A percentile compares a stretch with the other conserved stretches of the same genome.
Conservation (phyloP, 2,888 invertebrate genomes). For the Agapostemon virescens region DNA sequence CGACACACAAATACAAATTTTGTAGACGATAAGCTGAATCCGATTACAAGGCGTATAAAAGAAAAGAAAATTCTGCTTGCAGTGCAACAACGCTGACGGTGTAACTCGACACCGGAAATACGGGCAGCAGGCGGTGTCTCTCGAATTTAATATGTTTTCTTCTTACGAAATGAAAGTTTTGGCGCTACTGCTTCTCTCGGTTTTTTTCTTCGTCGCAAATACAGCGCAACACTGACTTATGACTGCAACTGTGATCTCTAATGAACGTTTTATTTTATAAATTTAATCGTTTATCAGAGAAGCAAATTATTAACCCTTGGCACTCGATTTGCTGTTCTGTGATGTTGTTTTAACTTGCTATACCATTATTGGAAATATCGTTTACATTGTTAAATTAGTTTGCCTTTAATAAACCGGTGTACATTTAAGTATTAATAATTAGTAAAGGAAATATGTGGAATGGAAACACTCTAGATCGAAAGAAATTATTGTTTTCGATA, state of each 20-base stretch:
- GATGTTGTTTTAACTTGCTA: no score
- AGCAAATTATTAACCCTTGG: no score
- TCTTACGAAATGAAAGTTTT: constrained; percentile 66
- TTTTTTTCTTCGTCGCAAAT: constrained; percentile 25
- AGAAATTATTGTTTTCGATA: no score
- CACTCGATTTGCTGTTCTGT: no score
- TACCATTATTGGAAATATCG: no score
- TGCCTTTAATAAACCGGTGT: no score
- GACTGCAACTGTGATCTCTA: background rate
- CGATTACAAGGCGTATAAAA: constrained; percentile 3
- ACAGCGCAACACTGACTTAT: constrained; percentile 20
- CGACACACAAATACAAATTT: background rate
- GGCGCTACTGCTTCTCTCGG: constrained; percentile 31
- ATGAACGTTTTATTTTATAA: background rate
- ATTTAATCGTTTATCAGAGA: background rate
- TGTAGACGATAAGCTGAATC: background rate
- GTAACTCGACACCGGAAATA: constrained; percentile 52
- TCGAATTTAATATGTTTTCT: constrained; percentile 68
- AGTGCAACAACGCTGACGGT: constrained; percentile 20
- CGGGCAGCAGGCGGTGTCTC: constrained; percentile 52
- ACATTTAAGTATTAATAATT: no score
- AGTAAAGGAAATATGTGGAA: no score
- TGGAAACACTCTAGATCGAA: no score
- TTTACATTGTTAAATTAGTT: no score
- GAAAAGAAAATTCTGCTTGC: constrained; percentile 23